Evolutionary conservation across 2,888 invertebrate genomes (phyloP).

Genomic region (Lymantria monacha): DNA sequence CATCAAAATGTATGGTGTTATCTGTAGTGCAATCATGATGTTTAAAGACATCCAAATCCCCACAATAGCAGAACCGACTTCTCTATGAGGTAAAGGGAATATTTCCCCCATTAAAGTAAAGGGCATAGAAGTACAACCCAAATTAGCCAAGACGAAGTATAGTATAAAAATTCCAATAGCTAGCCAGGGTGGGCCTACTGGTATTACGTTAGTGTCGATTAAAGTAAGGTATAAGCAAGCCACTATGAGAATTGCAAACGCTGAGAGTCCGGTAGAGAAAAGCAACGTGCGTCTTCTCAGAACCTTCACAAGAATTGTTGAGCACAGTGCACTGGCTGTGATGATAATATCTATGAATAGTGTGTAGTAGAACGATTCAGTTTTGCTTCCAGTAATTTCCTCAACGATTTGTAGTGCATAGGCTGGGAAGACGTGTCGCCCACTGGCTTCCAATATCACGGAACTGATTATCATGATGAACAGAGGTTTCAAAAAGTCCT

Average conservation of each 20-base stretch:
- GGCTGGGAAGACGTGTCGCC: slow-evolving; percentile 41
- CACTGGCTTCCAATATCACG: not conserved
- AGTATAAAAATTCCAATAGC: slow-evolving; percentile 44
- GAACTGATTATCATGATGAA: not conserved
- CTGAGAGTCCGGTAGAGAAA: slow-evolving; percentile 48
- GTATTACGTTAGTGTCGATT: slow-evolving; percentile 29
- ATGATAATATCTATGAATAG: slow-evolving; percentile 53
- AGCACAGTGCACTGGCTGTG: slow-evolving; percentile 41
- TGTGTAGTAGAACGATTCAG: slow-evolving; percentile 48
- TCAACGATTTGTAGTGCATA: slow-evolving; percentile 57
- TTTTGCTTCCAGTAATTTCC: slow-evolving; percentile 43
- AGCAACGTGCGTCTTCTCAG: slow-evolving; percentile 51
- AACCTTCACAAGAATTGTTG: slow-evolving; percentile 49
- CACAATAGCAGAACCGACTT: slow-evolving; percentile 41
- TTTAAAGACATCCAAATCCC: slow-evolving; percentile 43
- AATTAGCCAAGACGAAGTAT: slow-evolving; percentile 54
- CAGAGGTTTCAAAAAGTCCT: too few relatives aligned
- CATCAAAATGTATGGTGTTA: slow-evolving; percentile 44
- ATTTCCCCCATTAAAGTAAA: slow-evolving; percentile 58
- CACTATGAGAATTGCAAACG: slow-evolving; percentile 36
- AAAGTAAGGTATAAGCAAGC: slow-evolving; percentile 49
- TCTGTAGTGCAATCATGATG: slow-evolving; percentile 45
- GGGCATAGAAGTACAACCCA: slow-evolving; percentile 61
- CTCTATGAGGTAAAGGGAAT: slow-evolving; percentile 56
- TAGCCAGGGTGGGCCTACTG: slow-evolving; percentile 41